Percentiles rank a stretch among this genome's conserved stretches.
These are phyloP conservation scores for Thymelicus acteon DNA, from an alignment of 2,888 invertebrate genomes.

Conservation along the genomic window DNA sequence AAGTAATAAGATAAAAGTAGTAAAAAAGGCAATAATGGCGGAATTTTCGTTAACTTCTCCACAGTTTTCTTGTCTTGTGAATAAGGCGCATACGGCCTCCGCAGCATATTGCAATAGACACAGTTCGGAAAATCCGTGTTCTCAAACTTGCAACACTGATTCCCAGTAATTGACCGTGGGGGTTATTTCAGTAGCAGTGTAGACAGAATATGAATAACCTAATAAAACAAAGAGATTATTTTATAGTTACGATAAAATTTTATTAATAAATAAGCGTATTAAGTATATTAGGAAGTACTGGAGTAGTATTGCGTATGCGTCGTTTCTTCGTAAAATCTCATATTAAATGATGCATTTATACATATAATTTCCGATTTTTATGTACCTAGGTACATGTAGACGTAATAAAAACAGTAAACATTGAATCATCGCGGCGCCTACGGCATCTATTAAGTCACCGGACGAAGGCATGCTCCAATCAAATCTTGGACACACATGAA, in stretches of 20 bases:
- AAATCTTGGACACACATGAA: constrained; percentile 12
- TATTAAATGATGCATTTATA: background rate
- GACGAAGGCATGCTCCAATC: constrained; percentile 6
- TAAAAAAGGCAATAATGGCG: too few species aligned
- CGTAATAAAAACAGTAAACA: constrained; percentile 5
- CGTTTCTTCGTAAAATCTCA: too few species aligned
- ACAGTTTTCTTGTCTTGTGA: constrained; percentile 39
- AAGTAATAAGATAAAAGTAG: too few species aligned
- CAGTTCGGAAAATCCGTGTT: constrained; percentile 75
- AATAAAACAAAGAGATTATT: background rate
- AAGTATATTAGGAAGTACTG: too few species aligned
- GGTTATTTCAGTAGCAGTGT: constrained; percentile 8
- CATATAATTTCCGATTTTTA: too few species aligned
- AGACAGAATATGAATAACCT: background rate
- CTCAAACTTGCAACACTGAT: constrained; percentile 61
- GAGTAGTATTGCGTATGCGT: too few species aligned
- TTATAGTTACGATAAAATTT: too few species aligned
- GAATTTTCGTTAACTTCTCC: constrained; percentile 38
- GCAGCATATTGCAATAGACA: constrained; percentile 64
- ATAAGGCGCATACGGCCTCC: constrained; percentile 58
- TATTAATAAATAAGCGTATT: too few species aligned
- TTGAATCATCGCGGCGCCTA: background rate
- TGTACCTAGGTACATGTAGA: background rate
- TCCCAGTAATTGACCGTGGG: constrained; percentile 48
- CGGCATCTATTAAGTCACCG: constrained; percentile 1